Evolutionary conservation across 1,140 invertebrate genomes (phyloP).

Genomic region (Drosophila ironensis): DNA sequence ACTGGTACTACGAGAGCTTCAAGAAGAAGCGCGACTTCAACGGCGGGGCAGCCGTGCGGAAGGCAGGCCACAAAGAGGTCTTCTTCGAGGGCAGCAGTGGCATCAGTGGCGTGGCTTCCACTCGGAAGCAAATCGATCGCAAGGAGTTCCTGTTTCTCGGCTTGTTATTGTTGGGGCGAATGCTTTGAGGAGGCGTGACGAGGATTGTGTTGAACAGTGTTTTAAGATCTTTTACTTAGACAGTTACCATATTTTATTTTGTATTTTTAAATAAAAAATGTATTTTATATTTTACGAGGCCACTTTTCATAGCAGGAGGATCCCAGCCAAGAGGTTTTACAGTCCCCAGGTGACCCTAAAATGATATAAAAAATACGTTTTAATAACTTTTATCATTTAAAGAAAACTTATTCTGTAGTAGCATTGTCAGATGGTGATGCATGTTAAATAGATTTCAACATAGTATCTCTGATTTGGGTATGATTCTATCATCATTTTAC

Average conservation of each 20-base stretch:
- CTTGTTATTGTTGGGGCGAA: constrained; percentile 39
- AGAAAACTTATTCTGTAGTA: not conserved
- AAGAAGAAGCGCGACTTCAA: constrained; percentile 83
- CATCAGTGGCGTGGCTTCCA: constrained; percentile 3
- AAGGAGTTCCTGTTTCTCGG: constrained; percentile 28
- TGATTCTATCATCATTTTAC: constrained; percentile 56
- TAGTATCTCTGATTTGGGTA: constrained; percentile 45
- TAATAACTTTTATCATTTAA: too few relatives aligned
- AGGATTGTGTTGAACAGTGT: constrained; percentile 54
- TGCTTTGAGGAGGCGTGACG: not conserved
- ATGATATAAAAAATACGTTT: too few relatives aligned
- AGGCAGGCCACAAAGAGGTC: constrained; percentile 45
- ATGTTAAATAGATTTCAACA: constrained; percentile 66
- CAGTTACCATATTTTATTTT: constrained; percentile 46
- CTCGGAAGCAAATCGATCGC: constrained; percentile 16
- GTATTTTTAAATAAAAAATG: constrained; percentile 38
- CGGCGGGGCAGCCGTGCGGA: constrained; percentile 32
- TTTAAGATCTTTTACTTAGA: constrained; percentile 50
- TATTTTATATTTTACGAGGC: constrained; percentile 26
- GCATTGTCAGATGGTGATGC: constrained; percentile 69
- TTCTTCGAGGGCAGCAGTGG: constrained; percentile 22
- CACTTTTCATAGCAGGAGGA: too few relatives aligned
- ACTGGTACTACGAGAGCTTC: constrained; percentile 90
- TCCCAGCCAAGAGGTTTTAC: too few relatives aligned
- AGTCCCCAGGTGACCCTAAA: too few relatives aligned